A percentile compares a stretch with the other conserved stretches of the same genome.
Evolutionary conservation across 2,797 vertebrate species (phyloP).

Genomic region (Chloroceryle inda): DNA sequence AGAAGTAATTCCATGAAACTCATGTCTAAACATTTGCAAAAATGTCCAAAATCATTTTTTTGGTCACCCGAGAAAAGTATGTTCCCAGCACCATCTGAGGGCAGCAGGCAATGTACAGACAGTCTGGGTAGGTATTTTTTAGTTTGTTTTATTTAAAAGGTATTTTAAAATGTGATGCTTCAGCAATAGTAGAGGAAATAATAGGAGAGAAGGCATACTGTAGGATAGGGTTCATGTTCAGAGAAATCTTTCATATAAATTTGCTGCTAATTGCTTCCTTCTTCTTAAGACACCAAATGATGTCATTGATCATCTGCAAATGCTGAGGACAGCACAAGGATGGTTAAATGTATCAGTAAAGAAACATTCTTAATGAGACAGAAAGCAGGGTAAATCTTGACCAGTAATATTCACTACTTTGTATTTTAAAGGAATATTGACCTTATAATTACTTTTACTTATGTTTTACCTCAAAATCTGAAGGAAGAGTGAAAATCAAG

Average conservation of each 20-base stretch:
- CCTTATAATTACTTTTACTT: neutral
- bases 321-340: slow-evolving; percentile 58
- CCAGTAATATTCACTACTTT: slow-evolving; percentile 32
- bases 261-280: slow-evolving; percentile 71
- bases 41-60: neutral
- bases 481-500: neutral
- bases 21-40: neutral
- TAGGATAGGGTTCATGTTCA: slow-evolving; percentile 14
- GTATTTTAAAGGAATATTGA: slow-evolving; percentile 55
- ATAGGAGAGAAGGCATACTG: slow-evolving; percentile 29
- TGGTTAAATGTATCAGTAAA: slow-evolving; percentile 63
- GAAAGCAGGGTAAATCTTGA: slow-evolving; percentile 48
- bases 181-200: neutral
- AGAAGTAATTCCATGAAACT: neutral
- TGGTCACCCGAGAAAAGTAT: neutral
- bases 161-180: neutral
- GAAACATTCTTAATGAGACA: slow-evolving; percentile 72
- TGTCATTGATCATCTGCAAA: slow-evolving; percentile 69
- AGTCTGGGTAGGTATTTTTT: neutral
- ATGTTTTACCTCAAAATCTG: slow-evolving; percentile 23
- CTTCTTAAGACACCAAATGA: slow-evolving; percentile 68
- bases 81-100: neutral
- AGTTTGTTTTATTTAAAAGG: neutral
- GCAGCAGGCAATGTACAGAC: neutral
- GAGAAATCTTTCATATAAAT: slow-evolving; percentile 69